phyloP scores from a whole-genome alignment of 2,113 vertebrate species.

The Pygoscelis antarcticus region DNA sequence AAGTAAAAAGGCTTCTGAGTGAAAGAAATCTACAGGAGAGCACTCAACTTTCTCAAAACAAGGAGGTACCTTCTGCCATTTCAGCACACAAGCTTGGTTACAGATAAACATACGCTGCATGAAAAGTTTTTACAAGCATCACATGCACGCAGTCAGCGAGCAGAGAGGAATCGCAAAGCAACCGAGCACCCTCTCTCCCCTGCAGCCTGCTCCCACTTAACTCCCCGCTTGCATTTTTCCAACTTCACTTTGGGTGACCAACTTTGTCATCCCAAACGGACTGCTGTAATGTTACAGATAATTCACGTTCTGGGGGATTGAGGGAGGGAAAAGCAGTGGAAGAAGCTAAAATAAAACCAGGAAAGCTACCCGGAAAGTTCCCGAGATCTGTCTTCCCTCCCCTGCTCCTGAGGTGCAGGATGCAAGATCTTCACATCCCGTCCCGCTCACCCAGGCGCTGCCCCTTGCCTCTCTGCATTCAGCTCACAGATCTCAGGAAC shows the following conservation, averaged over 20 bases:
- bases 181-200: background rate
- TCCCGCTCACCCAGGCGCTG: background rate
- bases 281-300: background rate
- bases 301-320: background rate
- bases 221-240: background rate
- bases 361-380: background rate
- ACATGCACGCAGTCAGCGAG: accelerated
- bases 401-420: background rate
- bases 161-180: background rate
- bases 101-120: background rate
- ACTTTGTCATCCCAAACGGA: background rate
- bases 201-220: background rate
- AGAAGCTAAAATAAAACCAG: background rate
- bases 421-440: background rate
- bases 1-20: background rate
- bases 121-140: background rate
- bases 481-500: background rate
- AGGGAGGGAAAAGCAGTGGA: background rate
- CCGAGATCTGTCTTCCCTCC: background rate
- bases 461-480: background rate
- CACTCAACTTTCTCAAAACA: background rate
- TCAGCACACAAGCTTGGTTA: background rate
- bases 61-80: background rate
- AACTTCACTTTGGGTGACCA: background rate
- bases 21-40: background rate